These are phyloP conservation scores for Haliclystus octoradiatus DNA, from an alignment of 30 jellyfish, hydroid and myxozoan genomes.

Conservation along the genomic window DNA sequence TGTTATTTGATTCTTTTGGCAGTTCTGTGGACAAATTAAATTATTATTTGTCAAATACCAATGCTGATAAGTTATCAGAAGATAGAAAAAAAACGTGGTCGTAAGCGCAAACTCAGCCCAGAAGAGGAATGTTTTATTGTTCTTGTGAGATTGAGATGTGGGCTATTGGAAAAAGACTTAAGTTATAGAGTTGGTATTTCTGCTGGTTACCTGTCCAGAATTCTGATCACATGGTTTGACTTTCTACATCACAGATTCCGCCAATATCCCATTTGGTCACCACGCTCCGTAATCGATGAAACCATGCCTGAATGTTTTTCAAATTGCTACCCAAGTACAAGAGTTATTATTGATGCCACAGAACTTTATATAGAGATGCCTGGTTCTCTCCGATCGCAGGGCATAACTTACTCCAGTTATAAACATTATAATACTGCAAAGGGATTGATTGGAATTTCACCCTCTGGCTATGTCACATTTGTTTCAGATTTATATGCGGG, in stretches of 20 bases:
- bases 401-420: slow-evolving; percentile 18
- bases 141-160: slow-evolving; percentile 23
- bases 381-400: slow-evolving; percentile 13
- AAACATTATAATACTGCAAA: slow-evolving; percentile 22
- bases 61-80: neutral
- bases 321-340: slow-evolving; percentile 11
- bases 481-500: slow-evolving; percentile 32
- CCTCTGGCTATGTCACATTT: slow-evolving; percentile 32
- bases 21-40: slow-evolving; percentile 8
- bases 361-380: slow-evolving; percentile 34
- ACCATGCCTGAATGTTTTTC: slow-evolving; percentile 30
- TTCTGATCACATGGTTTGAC: slow-evolving; percentile 12
- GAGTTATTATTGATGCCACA: slow-evolving; percentile 27
- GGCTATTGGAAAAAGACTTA: slow-evolving; percentile 19
- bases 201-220: neutral
- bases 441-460: slow-evolving; percentile 18
- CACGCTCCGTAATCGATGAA: slow-evolving; percentile 3
- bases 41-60: slow-evolving; percentile 12
- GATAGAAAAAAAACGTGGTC: slow-evolving; percentile 11
- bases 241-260: slow-evolving; percentile 18
- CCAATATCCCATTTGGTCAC: slow-evolving; percentile 24
- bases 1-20: slow-evolving; percentile 7
- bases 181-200: slow-evolving; percentile 1
- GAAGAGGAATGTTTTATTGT: slow-evolving; percentile 44
- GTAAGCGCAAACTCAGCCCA: slow-evolving; percentile 20